Conservation (phyloP, 2,797 vertebrate genomes). For the Eulemur albifrons region DNA sequence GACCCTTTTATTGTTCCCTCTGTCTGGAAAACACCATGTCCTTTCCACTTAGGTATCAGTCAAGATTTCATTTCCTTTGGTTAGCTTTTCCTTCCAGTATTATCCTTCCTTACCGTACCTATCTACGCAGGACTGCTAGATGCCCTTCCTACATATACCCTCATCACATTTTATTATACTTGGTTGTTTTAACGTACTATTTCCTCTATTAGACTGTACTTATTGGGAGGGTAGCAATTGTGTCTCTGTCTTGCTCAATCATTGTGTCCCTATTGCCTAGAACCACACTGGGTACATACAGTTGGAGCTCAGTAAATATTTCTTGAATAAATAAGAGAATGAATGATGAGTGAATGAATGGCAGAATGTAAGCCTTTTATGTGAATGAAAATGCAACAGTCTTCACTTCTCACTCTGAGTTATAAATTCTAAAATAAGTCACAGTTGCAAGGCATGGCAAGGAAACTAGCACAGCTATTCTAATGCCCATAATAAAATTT, state of each 20-base stretch:
- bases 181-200: neutral
- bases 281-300: neutral
- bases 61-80: neutral
- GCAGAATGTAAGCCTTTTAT: neutral
- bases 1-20: neutral
- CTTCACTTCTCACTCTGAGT: neutral
- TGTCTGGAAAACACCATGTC: neutral
- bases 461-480: neutral
- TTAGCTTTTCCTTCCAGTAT: neutral
- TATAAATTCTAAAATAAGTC: slow-evolving; percentile 44
- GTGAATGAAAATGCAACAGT: slow-evolving; percentile 34
- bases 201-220: neutral
- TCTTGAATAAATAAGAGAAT: slow-evolving; percentile 11
- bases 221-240: neutral
- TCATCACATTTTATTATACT: neutral
- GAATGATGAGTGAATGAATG: neutral
- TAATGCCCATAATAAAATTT: neutral
- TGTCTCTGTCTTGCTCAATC: neutral
- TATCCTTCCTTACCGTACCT: neutral
- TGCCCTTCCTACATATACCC: neutral
- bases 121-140: neutral
- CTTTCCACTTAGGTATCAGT: neutral
- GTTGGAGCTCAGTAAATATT: neutral
- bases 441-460: neutral
- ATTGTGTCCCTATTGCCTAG: neutral